These are phyloP conservation scores for Bombus waltoni DNA, from an alignment of 1,140 invertebrate species.

Conservation along the genomic window DNA sequence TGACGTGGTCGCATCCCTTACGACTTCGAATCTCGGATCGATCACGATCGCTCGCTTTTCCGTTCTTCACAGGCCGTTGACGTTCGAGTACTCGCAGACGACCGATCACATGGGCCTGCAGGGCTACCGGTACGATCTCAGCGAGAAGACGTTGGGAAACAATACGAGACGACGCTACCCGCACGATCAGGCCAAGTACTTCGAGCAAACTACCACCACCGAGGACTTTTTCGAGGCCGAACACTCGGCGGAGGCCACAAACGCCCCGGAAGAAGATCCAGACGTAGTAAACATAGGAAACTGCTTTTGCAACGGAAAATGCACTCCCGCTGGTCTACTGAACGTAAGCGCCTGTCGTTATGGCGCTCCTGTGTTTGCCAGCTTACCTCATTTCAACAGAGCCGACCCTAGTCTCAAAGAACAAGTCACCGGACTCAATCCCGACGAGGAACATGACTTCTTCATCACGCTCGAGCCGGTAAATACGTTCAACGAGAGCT, in stretches of 20 bases:
- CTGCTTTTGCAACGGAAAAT: conserved; percentile 89
- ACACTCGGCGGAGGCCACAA: conserved; percentile 55
- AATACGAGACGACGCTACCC: conserved; percentile 74
- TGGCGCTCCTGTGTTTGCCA: conserved; percentile 86
- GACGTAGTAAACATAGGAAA: conserved; percentile 84
- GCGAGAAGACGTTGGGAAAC: conserved; percentile 79
- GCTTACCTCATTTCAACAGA: conserved; percentile 88
- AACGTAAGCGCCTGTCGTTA: conserved; percentile 82
- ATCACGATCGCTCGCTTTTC: not conserved
- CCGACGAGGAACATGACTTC: conserved; percentile 84
- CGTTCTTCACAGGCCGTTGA: conserved; percentile 9
- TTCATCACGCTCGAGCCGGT: conserved; percentile 86
- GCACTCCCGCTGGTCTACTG: conserved; percentile 86
- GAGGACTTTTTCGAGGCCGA: conserved; percentile 76
- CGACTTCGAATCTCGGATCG: not conserved
- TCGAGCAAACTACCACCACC: conserved; percentile 77
- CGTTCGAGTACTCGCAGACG: conserved; percentile 61
- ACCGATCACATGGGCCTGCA: conserved; percentile 70
- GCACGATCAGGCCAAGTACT: conserved; percentile 78
- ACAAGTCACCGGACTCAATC: conserved; percentile 84
- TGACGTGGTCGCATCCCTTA: not conserved
- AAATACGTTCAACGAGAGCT: conserved; percentile 62
- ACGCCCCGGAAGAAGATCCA: conserved; percentile 69
- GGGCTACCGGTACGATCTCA: conserved; percentile 77
- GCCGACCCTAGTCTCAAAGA: conserved; percentile 84